Percentiles rank a stretch among this genome's conserved stretches.
phyloP scores from a whole-genome alignment of 1,140 invertebrate species.

The Hycleus cichorii region DNA sequence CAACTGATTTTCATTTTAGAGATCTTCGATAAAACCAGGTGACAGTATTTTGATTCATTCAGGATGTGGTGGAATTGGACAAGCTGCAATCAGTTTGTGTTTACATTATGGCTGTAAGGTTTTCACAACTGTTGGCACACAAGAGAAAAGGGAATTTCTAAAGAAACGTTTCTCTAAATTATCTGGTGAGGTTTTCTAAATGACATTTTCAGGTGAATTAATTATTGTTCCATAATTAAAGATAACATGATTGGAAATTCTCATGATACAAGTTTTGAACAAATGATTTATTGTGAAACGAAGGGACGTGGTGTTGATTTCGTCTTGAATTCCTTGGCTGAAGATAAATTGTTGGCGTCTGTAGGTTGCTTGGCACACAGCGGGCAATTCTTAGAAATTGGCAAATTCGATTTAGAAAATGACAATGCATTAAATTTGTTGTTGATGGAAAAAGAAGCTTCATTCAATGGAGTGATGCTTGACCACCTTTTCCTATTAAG shows the following conservation, averaged over 20 bases:
- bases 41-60: conserved; percentile 59
- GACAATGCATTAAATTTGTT: conserved; percentile 62
- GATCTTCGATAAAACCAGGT: not conserved
- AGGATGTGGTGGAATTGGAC: conserved; percentile 80
- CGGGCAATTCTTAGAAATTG: conserved; percentile 49
- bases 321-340: conserved; percentile 60
- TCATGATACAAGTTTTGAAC: conserved; percentile 32
- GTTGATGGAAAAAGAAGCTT: conserved; percentile 73
- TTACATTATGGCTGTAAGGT: conserved; percentile 61
- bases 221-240: conserved; percentile 39
- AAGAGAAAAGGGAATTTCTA: conserved; percentile 70
- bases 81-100: conserved; percentile 75
- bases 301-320: conserved; percentile 58
- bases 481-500: conserved; percentile 53
- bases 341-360: conserved; percentile 63
- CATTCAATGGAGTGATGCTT: conserved; percentile 81
- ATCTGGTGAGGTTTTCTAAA: conserved; percentile 15
- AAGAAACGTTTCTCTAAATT: conserved; percentile 59
- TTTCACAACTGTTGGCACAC: conserved; percentile 67
- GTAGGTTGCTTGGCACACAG: conserved; percentile 63
- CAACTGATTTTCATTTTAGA: no score
- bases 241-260: conserved; percentile 39
- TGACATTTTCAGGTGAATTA: no score
- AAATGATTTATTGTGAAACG: conserved; percentile 53
- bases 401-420: conserved; percentile 50